A percentile compares a stretch with the other conserved stretches of the same genome.
Evolutionary conservation across 2,113 vertebrate genomes (phyloP).

Genomic region (Corvus hawaiiensis): DNA sequence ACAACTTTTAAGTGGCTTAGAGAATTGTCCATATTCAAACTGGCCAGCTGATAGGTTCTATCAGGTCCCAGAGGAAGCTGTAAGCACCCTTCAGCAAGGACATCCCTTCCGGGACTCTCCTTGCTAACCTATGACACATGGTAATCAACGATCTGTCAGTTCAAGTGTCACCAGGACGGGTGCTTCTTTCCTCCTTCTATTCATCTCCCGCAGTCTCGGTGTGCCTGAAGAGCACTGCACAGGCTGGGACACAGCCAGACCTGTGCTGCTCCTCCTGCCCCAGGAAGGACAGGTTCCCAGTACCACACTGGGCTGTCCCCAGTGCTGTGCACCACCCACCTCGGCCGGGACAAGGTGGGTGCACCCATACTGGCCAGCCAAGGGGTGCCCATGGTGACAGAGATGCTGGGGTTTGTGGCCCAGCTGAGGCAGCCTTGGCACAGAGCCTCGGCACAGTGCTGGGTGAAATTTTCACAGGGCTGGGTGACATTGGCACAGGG

Average conservation of each 20-base stretch:
- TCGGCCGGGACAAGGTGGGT: accelerated
- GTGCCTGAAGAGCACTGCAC: background rate
- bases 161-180: background rate
- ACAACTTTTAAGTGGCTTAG: too few species aligned
- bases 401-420: background rate
- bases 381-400: background rate
- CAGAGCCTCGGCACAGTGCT: background rate
- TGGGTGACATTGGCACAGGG: background rate
- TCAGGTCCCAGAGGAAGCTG: too few species aligned
- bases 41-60: too few species aligned
- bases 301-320: background rate
- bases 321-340: accelerated
- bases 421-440: background rate
- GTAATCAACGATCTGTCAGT: background rate
- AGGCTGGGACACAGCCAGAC: background rate
- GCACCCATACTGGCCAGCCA: too few species aligned
- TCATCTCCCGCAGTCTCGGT: background rate
- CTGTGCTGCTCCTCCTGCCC: background rate
- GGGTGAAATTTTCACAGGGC: background rate
- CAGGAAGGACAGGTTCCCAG: background rate
- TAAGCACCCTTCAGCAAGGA: too few species aligned
- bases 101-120: too few species aligned
- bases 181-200: background rate
- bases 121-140: too few species aligned
- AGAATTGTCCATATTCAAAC: too few species aligned